Percentiles rank a stretch among this genome's conserved stretches.
These are phyloP conservation scores for Cabera pusaria DNA, from an alignment of 2,888 invertebrate genomes.

Conservation along the genomic window DNA sequence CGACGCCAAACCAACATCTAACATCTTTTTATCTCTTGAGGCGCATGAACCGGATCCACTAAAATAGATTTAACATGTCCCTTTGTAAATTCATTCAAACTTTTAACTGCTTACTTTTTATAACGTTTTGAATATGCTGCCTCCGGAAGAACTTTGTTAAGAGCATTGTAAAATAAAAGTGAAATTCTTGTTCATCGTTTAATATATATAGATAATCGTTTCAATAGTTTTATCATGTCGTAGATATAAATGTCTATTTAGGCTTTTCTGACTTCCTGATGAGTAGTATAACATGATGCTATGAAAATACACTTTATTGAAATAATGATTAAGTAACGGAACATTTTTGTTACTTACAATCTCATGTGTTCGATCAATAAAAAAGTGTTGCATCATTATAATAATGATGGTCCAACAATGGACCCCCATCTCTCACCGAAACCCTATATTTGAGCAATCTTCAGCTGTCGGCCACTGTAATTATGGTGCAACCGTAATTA, in stretches of 20 bases:
- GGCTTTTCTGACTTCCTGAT: neutral
- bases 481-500: constrained; percentile 48
- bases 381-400: constrained; percentile 12
- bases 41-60: constrained; percentile 20
- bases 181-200: too few relatives aligned
- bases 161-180: constrained; percentile 48
- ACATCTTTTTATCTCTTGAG: constrained; percentile 6
- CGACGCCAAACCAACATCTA: constrained; percentile 25
- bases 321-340: too few relatives aligned
- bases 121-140: constrained; percentile 38
- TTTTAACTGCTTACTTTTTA: constrained; percentile 36
- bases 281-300: neutral
- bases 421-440: constrained; percentile 25
- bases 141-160: constrained; percentile 52
- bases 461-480: constrained; percentile 31
- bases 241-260: constrained; percentile 5
- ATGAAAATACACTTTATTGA: neutral
- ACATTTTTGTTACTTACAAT: too few relatives aligned
- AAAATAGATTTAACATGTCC: constrained; percentile 29
- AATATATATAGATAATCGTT: constrained; percentile 9
- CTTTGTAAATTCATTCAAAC: constrained; percentile 20
- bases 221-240: constrained; percentile 11
- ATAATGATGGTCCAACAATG: constrained; percentile 16
- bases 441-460: constrained; percentile 31
- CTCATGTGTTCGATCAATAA: too few relatives aligned